Evolutionary conservation across 2,888 invertebrate genomes (phyloP), one percentile per base, ranked within the genome.

Genomic region (Busseola fusca): DNA sequence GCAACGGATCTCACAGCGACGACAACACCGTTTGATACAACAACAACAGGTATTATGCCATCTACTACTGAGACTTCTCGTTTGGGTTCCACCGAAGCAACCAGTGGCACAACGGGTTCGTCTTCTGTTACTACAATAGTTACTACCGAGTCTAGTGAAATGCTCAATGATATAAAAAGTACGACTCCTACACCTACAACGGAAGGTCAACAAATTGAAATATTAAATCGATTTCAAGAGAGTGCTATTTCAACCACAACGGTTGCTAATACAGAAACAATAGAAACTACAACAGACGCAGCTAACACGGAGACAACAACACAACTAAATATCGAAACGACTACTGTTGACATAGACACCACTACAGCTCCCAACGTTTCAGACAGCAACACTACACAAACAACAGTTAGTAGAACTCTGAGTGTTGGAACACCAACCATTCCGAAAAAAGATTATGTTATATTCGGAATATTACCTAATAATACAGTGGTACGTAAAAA

Each of bases 401-500:
- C 89, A 83, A 88, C 90, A 81, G 85, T 85, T 84, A 86, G 87
- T 85, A n/a, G n/a, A n/a, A 86, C 84, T 84, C 78, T 87, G 76
- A 89, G 86, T 80, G 84, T 86, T 71, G 88, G 86, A 75, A 88
- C 89, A 82, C 83, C 91, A 83, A 81, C 87, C 42, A 89, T 93
- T 86, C 97, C 97, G 68, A 96, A 96, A 88, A 96, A 96, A 92
- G 97, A 97, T 94, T 97, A 97, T 89, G 96, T 97, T 80, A 96
- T 97, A 84, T 98, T 97, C 90, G 97, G 97, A 86, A 97, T 98
- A 86, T 96, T 97, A 86, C 97, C 97, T 78, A 97, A 98, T 91
- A 97, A 97, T 94, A 97, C 97, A 82, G 97, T 98, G 92, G 97
- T 97, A 91, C 96, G 97, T 92, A 97, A 97, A 94, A 96, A 97